Base-by-base conservation (phyloP, 2,888 invertebrate species). In the Stenoptilia bipunctidactyla region DNA sequence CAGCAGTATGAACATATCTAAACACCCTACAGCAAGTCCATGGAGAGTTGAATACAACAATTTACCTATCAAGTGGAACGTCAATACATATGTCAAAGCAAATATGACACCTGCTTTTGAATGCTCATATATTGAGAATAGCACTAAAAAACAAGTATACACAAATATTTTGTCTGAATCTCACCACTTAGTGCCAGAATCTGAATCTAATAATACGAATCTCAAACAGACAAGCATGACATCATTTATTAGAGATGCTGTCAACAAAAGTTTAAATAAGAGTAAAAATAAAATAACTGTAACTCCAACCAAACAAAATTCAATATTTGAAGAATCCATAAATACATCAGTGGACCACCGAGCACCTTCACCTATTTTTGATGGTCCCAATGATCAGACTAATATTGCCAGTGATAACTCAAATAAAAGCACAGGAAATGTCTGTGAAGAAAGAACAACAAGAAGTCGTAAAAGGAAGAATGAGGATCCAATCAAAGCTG, bases 51-150 rank as follows among this genome's bases (percentile, higher is more conserved):
- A 84, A 49, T 83, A 79, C 53, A 63, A 61, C 10, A 70, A 55
- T 40, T 55, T 83, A 37, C 77, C 80, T 2, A 72, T 80, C 41
- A 84, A 69, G 56, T 85, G 83, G 83, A 79, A 68, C 41, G 66
- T 60, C 2, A 77, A 83, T 44, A 64, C 75, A 4, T 76, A 82
- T 55, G 62, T 83, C 0, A 85, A 85, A 49, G 47, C 84, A 6
- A 76, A 84, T 43, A 82, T 85, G 85, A 85, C 85, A 34, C 85
- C 85, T 33, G 79, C 85, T 9, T 66, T 80, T 13, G 84, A 84
- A 45, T 64, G 71, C 40, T 83, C 83, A 3, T 83, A 75, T 40
- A 63, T 80, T 1, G 69, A 70, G 43, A 34, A 34, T 35, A 51
- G 46, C 12, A 74, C 62, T 45, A 79, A 70, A 52, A 79, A 74